Evolutionary conservation across 2,113 vertebrate genomes (phyloP), one percentile per base, ranked within the genome.

Genomic region (Orycteropus afer): DNA sequence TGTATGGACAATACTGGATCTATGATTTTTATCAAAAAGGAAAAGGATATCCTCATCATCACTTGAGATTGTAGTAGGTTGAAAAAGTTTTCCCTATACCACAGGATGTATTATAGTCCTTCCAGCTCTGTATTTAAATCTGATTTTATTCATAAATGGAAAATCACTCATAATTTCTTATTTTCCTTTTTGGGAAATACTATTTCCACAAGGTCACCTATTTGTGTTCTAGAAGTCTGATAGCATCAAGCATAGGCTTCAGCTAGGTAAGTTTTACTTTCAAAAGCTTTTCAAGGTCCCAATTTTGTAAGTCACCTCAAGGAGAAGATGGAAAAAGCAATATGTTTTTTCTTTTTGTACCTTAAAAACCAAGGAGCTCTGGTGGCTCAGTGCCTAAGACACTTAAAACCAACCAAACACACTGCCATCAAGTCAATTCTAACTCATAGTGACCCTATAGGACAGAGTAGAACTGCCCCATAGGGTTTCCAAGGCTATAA

Each of bases 291-390:
- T 45, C 73, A 67, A 59, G 2, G 2, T n/a, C 15, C 80, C 34
- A 65, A 79, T 20, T 86, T 92, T 83, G 51, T 45, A 86, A 81
- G 45, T 88, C 85, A 74, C 42, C 47, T 86, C 59, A 94, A 63
- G 23, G 23, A 53, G 10, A 51, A 94, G 34, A 4, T 25, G 7
- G 5, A n/a, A 4, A 7, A 78, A 69, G 25, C 51, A 23, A 92
- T n/a, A 25, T 53, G 14, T 7, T 27, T 86, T 47, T 63, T 32
- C 25, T 89, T 57, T 84, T 57, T 80, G n/a, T n/a, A n/a, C n/a
- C n/a, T n/a, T n/a, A n/a, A n/a, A n/a, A n/a, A n/a, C n/a, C n/a
- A n/a, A n/a, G n/a, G n/a, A n/a, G n/a, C n/a, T n/a, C n/a, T n/a
- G n/a, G n/a, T n/a, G n/a, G n/a, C n/a, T n/a, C n/a, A n/a, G n/a